Base-by-base conservation (phyloP, 2,113 vertebrate genomes). In the Rostratula benghalensis region DNA sequence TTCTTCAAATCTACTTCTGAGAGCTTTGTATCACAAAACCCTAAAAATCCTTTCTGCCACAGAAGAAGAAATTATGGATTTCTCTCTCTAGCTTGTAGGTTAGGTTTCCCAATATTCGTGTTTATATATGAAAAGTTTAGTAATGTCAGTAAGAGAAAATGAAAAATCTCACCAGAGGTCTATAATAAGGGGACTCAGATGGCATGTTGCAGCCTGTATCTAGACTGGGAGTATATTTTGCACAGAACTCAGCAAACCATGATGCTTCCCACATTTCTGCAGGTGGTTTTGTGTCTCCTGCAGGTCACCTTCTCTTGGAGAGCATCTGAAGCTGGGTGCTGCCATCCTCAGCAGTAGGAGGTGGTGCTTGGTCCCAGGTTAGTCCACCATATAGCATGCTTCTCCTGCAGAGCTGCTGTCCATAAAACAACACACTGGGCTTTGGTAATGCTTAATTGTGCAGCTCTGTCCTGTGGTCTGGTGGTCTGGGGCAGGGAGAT, bases 321-420 rank as follows among this genome's bases (percentile, higher is more conserved):
- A 48, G 13, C 45, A 80, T 7, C 17, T 65, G 65, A n/a, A 89
- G 50, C 61, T 75, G 74, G 5, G 16, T 50, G 39, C 75, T 96
- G 48, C 41, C 75, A 75, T 31, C n/a, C 28, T 56, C 70, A 65
- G 35, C 22, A 79, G 53, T 13, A 75, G 56, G 68, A 94, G 73
- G 28, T 60, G 64, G 11, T 39, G 10, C 0, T 1, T 71, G 65
- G 35, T 76, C 28, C 20, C 28, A 0, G 1, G 13, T 56, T 30
- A 19, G 45, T 35, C 60, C 61, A 27, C 10, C 18, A 41, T 54
- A 35, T 41, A 74, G 8, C 67, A 57, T 0, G 0, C 18, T 83
- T 50, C 39, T 65, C 51, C 69, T 68, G 61, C 13, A 1, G 39
- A 43, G 51, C 69, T 93, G 73, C 57, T 46, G 69, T 91, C 77